These are phyloP conservation scores for Phocoena phocoena DNA, from an alignment of 2,113 vertebrate species.

Conservation along the genomic window DNA sequence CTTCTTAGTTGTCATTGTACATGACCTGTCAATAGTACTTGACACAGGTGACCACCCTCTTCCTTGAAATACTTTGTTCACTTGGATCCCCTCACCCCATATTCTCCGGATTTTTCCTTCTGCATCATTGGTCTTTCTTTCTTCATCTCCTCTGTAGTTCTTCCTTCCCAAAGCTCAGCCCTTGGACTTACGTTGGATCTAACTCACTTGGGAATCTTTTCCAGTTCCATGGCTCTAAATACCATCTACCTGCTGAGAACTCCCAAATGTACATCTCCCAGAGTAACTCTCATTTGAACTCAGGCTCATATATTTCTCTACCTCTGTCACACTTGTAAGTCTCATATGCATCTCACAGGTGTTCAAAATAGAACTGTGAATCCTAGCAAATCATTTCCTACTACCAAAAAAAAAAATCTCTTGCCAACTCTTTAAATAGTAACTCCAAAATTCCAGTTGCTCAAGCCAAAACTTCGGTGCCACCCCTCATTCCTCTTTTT, in stretches of 20 bases:
- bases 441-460: not conserved
- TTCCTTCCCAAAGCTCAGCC: not conserved
- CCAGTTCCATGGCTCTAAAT: not conserved
- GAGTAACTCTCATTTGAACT: not conserved
- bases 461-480: not conserved
- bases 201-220: not conserved
- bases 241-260: not conserved
- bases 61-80: constrained; percentile 4
- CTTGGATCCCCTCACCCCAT: not conserved
- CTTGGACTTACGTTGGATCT: not conserved
- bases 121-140: not conserved
- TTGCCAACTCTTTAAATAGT: not conserved
- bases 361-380: not conserved
- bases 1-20: not conserved
- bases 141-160: not conserved
- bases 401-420: not conserved
- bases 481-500: not conserved
- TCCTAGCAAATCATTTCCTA: not conserved
- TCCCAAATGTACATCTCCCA: not conserved
- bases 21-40: not conserved
- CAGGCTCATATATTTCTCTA: not conserved
- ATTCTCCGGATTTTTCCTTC: not conserved
- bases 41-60: not conserved
- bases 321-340: not conserved
- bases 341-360: not conserved